Conservation (phyloP, 2,113 vertebrate species). For the Hippocampus mohnikei region DNA sequence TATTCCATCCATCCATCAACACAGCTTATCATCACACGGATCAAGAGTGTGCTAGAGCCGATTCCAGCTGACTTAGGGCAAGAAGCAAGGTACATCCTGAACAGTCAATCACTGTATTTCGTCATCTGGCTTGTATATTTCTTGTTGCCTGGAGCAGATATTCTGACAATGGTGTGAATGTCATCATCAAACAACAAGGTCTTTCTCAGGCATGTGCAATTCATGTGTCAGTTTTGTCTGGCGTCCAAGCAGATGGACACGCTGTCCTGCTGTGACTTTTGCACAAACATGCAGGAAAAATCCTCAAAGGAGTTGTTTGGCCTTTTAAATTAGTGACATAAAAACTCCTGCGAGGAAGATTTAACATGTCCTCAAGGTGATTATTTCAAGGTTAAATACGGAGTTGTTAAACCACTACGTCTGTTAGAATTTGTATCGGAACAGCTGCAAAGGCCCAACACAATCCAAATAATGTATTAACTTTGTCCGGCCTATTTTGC, state of each 20-base stretch:
- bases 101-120: no score
- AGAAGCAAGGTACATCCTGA: no score
- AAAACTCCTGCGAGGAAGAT: background rate
- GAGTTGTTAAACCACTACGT: background rate
- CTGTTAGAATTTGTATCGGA: background rate
- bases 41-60: no score
- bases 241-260: conserved; percentile 44
- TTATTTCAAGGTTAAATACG: conserved; percentile 9
- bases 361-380: background rate
- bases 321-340: background rate
- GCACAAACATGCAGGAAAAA: background rate
- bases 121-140: background rate
- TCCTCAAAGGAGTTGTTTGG: background rate
- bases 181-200: conserved; percentile 29
- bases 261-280: conserved; percentile 21
- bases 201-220: conserved; percentile 21
- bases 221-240: background rate
- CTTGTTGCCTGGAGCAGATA: conserved; percentile 29
- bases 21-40: no score
- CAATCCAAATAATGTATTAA: background rate
- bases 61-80: no score
- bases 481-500: background rate
- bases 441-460: background rate
- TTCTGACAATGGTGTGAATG: conserved; percentile 33
- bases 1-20: no score